Percentiles rank a stretch among this genome's conserved stretches.
Evolutionary conservation across 2,797 vertebrate genomes (phyloP).

Genomic region (Poecile montanus): DNA sequence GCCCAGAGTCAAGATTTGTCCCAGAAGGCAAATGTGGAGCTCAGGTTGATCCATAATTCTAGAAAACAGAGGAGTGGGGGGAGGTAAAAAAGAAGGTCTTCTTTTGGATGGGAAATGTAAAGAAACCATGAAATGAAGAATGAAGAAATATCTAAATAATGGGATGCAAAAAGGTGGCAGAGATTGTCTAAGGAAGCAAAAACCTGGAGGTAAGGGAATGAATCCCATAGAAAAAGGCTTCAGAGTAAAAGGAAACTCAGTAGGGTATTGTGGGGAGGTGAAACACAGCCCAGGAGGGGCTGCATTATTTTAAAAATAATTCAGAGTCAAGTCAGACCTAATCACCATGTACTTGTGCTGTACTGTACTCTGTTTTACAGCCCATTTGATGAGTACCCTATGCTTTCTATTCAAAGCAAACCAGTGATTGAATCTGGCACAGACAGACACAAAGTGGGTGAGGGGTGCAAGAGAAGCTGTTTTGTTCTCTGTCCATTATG

Average conservation of each 20-base stretch:
- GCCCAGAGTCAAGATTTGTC: not conserved
- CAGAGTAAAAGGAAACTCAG: not conserved
- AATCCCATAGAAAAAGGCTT: not conserved
- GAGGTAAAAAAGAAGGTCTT: not conserved
- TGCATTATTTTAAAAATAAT: not conserved
- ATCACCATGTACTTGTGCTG: not conserved
- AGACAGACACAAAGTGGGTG: not conserved
- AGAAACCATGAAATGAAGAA: not conserved
- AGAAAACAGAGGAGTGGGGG: accelerated
- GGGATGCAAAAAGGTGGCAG: not conserved
- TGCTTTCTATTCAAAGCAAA: not conserved
- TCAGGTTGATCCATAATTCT: not conserved
- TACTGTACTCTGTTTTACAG: not conserved
- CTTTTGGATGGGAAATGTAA: not conserved
- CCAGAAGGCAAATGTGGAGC: not conserved
- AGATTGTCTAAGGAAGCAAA: not conserved
- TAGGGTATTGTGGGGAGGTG: not conserved
- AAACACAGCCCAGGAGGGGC: not conserved
- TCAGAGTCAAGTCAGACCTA: not conserved
- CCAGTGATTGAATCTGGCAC: not conserved
- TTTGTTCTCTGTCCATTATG: not conserved
- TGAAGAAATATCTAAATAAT: not conserved
- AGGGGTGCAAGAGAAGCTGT: not conserved
- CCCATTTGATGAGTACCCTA: not conserved
- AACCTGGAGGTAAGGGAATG: not conserved